Evolutionary conservation across 2,888 invertebrate genomes (phyloP), one percentile per base, ranked within the genome.

Genomic region (Erebia aethiops): DNA sequence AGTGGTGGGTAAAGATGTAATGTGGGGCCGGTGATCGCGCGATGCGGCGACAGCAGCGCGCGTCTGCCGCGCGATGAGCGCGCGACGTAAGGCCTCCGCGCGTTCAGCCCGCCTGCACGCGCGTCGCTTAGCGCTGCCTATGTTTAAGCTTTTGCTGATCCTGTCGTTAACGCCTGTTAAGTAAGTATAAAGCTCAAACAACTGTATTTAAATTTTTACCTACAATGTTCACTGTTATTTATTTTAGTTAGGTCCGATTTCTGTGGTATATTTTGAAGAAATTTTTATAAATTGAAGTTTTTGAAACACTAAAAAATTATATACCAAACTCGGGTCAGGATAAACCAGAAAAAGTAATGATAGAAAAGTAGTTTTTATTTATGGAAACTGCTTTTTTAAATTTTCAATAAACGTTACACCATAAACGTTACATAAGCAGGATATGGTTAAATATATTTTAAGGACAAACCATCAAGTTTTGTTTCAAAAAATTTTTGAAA

Each of bases 51-150:
- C 77, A 75, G 82, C 76, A 77, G 82, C 84, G 86, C 83, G 87
- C 80, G 77, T 74, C 76, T 76, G 81, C 78, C 85, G 90, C 88
- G 92, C 89, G 85, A 92, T 92, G 92, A 90, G 84, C 90, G 89
- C 86, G 90, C 86, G 82, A 81, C 82, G 87, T 86, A 82, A 85
- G 82, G 77, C 78, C 76, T 81, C 82, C 81, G 81, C 81, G 82
- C 80, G 78, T 76, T 72, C 76, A 76, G 77, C 77, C 79, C 76
- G 77, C 73, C 76, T 75, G 75, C 78, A 77, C 78, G 80, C 80
- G 78, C 74, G 70, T 54, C 65, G 35, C 56, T 77, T 81, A 75
- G 80, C 81, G 81, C 82, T 77, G 75, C 76, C 81, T 74, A 79
- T 89, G 67, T 76, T 83, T 69, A 76, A 89, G 51, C 72, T 89